These are phyloP conservation scores for Coleophora deauratella DNA, from an alignment of 2,888 invertebrate species.

Conservation along the genomic window DNA sequence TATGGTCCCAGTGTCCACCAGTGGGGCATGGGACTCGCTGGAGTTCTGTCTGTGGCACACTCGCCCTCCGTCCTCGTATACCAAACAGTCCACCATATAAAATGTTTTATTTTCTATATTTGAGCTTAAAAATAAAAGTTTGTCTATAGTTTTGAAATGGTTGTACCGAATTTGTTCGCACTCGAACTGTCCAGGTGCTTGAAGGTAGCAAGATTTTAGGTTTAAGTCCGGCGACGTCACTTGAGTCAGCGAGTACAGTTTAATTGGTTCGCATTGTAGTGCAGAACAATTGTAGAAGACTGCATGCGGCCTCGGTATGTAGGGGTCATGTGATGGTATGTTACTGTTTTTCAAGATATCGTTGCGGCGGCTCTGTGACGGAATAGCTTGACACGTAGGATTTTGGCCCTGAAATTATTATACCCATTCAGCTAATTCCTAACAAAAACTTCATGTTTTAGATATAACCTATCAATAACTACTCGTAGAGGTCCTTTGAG, in stretches of 20 bases:
- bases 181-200: constrained; percentile 24
- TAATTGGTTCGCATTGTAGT: constrained; percentile 32
- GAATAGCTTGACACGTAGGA: constrained; percentile 33
- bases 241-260: constrained; percentile 41
- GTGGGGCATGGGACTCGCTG: constrained; percentile 26
- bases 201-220: constrained; percentile 37
- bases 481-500: too few relatives aligned
- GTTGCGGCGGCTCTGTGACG: constrained; percentile 25
- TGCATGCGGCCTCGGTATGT: constrained; percentile 41
- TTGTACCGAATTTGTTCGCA: constrained; percentile 48
- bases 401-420: constrained; percentile 37
- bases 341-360: constrained; percentile 16
- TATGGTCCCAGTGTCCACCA: constrained; percentile 45
- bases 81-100: constrained; percentile 55
- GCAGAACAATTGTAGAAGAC: constrained; percentile 43
- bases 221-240: constrained; percentile 29
- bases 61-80: constrained; percentile 45
- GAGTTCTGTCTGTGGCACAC: constrained; percentile 46
- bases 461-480: too few relatives aligned
- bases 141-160: constrained; percentile 50
- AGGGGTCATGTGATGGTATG: constrained; percentile 52
- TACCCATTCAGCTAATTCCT: neutral
- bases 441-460: too few relatives aligned
- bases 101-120: constrained; percentile 41
- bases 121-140: constrained; percentile 43